phyloP scores from a whole-genome alignment of 2,113 vertebrate genomes.

The Clupea harengus region DNA sequence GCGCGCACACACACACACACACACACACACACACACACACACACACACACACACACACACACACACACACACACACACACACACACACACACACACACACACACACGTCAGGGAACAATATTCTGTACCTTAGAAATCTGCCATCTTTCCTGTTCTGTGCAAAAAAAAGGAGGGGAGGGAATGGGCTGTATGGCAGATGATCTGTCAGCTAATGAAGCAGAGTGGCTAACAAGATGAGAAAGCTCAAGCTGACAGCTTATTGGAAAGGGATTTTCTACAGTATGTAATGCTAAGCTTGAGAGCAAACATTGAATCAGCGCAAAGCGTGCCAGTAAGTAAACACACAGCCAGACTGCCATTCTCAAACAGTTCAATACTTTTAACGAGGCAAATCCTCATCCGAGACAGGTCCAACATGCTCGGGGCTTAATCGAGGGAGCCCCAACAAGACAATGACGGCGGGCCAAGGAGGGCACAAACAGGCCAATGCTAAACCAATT shows the following conservation, averaged over 20 bases:
- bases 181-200: slow-evolving; percentile 28
- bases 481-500: neutral
- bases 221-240: slow-evolving; percentile 59
- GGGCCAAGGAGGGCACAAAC: neutral
- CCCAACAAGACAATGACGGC: neutral
- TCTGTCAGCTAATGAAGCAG: slow-evolving; percentile 57
- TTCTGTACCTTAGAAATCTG: slow-evolving; percentile 49
- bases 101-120: neutral
- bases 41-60: neutral
- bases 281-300: slow-evolving; percentile 4
- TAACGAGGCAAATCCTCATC: neutral
- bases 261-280: slow-evolving; percentile 27
- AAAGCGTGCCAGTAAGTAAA: slow-evolving; percentile 12
- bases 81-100: neutral
- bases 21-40: neutral
- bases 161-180: neutral
- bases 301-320: slow-evolving; percentile 27
- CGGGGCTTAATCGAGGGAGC: neutral
- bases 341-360: neutral
- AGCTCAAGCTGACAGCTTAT: slow-evolving; percentile 37
- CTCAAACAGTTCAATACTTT: neutral
- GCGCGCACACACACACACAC: neutral
- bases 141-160: slow-evolving; percentile 52
- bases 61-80: neutral
- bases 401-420: neutral